Evolutionary conservation across 2,797 vertebrate genomes (phyloP).

Genomic region (Artibeus jamaicensis): DNA sequence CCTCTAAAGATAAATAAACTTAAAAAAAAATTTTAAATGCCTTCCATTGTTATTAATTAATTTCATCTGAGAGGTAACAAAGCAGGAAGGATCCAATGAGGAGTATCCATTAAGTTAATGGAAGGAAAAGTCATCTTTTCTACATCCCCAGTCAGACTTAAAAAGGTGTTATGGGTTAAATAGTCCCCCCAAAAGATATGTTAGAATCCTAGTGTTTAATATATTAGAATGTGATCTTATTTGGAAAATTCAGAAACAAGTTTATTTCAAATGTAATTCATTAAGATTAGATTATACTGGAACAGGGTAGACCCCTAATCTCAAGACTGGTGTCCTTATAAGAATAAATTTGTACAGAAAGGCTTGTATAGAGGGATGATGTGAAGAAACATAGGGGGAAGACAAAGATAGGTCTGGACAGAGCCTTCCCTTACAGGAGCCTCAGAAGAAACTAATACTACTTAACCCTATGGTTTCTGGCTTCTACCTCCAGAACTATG

Average conservation of each 20-base stretch:
- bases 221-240: neutral
- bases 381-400: neutral
- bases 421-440: neutral
- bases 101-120: neutral
- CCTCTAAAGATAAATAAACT: too few relatives aligned
- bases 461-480: neutral
- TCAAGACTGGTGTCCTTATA: neutral
- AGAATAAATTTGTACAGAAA: neutral
- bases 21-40: too few relatives aligned
- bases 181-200: neutral
- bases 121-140: neutral
- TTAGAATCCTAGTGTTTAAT: neutral
- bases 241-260: neutral
- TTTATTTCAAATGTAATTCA: neutral
- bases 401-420: neutral
- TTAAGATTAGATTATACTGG: neutral
- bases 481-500: neutral
- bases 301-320: neutral
- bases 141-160: neutral
- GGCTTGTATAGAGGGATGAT: neutral
- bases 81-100: neutral
- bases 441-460: neutral
- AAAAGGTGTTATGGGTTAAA: neutral
- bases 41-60: conserved; percentile 30
- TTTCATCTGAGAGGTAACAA: conserved; percentile 26